Base-by-base conservation (phyloP, 2,888 invertebrate genomes). In the Maniola hyperantus region DNA sequence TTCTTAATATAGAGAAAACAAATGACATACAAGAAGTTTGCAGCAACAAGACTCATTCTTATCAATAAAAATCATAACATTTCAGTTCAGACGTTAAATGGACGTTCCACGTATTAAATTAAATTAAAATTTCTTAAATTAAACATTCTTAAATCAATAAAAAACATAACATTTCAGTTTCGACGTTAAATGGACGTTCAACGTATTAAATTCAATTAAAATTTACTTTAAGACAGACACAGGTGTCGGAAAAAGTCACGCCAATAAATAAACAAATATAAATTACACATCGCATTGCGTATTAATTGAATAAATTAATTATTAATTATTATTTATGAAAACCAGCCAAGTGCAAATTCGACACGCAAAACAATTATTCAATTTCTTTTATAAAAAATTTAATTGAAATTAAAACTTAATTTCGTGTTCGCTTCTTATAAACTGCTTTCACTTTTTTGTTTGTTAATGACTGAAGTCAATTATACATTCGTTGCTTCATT, bases 381-480 rank as follows among this genome's bases (percentile, higher is more conserved):
- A 48, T 59, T 59, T 59, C 59, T 59, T 46, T 46, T 34, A 48
- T 59, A 46, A 50, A n/a, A 61, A 55, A 55, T 66, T 48, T 66
- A 62, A 66, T 66, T 66, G 61, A 66, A 48, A 55, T 48, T 48
- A 55, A 57, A 33, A 66, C 48, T 46, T 59, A 48, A 48, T 59
- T 26, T 48, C 34, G 44, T 48, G 26, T 34, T 34, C 11, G 1
- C 34, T 48, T 59, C 59, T 59, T 59, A 48, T 59, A 46, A 48
- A 59, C 48, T 59, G 34, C 34, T 34, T 46, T 15, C 5, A 33
- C 15, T 57, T 59, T 59, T 59, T 58, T 58, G 33, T 59, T 46
- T 48, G n/a, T 26, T 59, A 48, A 46, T 59, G 59, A 59, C 48
- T 48, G 59, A 34, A 59, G 33, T 48, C 15, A 48, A 48, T 59